Conservation (phyloP, 2,797 vertebrate species). For the Sarcoramphus papa region DNA sequence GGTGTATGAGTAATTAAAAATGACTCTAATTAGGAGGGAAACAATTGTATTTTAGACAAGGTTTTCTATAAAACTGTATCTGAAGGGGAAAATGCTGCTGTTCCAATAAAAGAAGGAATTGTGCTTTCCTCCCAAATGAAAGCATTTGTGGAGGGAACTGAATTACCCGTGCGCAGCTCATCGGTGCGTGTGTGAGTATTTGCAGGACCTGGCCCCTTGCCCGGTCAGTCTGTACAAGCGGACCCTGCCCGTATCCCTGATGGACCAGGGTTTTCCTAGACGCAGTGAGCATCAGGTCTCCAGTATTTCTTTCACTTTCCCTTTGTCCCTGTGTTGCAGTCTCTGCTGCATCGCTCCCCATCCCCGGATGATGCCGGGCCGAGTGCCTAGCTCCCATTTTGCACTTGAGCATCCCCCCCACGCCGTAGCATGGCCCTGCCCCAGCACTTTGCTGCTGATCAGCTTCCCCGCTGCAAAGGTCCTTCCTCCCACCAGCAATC, state of each 20-base stretch:
- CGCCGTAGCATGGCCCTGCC: not conserved
- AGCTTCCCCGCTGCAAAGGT: not conserved
- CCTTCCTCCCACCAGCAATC: not conserved
- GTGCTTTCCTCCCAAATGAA: not conserved
- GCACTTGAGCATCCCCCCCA: not conserved
- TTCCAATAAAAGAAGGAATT: not conserved
- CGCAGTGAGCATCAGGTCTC: not conserved
- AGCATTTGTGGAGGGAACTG: not conserved
- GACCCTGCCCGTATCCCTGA: not conserved
- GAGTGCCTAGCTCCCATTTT: not conserved
- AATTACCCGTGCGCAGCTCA: not conserved
- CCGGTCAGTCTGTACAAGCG: rapidly evolving
- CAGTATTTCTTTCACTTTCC: not conserved
- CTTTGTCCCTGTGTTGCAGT: not conserved
- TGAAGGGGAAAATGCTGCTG: not conserved
- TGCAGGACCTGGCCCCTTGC: not conserved
- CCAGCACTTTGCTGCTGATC: not conserved
- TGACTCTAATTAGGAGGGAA: not conserved
- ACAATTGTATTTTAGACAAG: not conserved
- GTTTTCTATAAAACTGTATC: not conserved
- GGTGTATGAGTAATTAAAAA: not conserved
- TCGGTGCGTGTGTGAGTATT: not conserved
- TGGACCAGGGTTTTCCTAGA: not conserved
- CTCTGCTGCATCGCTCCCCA: not conserved
- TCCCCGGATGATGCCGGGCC: not conserved